Base-by-base conservation (phyloP, 2,888 invertebrate species). In the Steinernema carpocapsae region DNA sequence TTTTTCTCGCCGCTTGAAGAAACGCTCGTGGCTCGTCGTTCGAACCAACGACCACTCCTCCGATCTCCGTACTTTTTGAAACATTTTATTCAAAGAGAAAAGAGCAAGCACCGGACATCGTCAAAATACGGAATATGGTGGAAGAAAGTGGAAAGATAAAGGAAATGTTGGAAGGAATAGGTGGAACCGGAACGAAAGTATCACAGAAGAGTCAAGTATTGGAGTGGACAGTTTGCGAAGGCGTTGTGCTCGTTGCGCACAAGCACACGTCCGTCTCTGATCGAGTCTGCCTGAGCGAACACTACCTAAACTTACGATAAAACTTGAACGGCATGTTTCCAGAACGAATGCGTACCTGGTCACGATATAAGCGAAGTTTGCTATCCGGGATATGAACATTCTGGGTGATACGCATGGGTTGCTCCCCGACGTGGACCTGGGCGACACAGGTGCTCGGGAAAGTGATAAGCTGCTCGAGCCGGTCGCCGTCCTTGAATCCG, bases 261-360 rank as follows among this genome's bases (percentile, higher is more conserved):
- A 1, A 80, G 79, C 17, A 86, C 84, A 72, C 83, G 80, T 45
- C 82, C 83, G 42, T 86, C 82, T 7, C 83, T 79, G 24, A 87
- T 74, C 24, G 85, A 83, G 56, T 87, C 84, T 1, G 86, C 83
- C 70, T 86, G 85, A 4, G 84, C 86, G 72, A 86, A 86, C 10
- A 86, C 86, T n/a, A 86, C 83, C 84, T 85, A 76, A 59, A 83
- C 14, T 37, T 3, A 10, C 37, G 37, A 37, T 3, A 10, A 37
- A 10, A 37, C 37, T 37, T 37, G 10, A 37, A 37, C 10, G 26
- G 51, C 14, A 24, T 43, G 19, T 59, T 42, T 26, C n/a, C 10
- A 26, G 43, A 19, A 32, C 26, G 48, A 7, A 24, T 22, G 43
- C 73, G 71, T 70, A 86, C 86, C 80, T 86, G 86, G 74, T 87